Conservation (phyloP, 2,797 vertebrate genomes). For the Kryptopterus vitreolus region DNA sequence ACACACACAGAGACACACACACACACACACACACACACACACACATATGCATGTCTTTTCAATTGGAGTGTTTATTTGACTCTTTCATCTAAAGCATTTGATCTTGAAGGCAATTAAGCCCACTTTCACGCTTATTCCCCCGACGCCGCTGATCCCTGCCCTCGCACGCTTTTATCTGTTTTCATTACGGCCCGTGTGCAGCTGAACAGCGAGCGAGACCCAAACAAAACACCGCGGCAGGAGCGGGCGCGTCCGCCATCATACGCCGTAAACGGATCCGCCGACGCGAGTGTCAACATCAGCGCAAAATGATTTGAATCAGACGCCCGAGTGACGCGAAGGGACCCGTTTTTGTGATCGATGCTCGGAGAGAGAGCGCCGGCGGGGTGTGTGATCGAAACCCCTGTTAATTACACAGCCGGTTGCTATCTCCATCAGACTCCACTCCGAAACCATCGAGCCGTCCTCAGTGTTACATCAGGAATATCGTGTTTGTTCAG, state of each 20-base stretch:
- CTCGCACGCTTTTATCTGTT: constrained; percentile 39
- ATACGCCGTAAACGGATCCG: not conserved
- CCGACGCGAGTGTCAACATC: not conserved
- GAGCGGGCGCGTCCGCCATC: no score
- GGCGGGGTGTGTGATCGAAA: constrained; percentile 30
- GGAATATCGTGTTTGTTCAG: not conserved
- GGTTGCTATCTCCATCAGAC: constrained; percentile 34
- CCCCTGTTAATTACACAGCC: constrained; percentile 43
- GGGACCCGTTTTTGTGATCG: not conserved
- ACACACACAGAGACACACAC: not conserved
- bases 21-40: no score
- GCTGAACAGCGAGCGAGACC: constrained; percentile 13
- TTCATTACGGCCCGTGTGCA: constrained; percentile 52
- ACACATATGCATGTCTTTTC: not conserved
- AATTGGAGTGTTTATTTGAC: constrained; percentile 21
- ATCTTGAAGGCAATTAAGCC: constrained; percentile 60
- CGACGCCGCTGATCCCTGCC: constrained; percentile 44
- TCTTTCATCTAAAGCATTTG: constrained; percentile 42
- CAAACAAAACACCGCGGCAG: no score
- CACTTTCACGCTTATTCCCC: constrained; percentile 50
- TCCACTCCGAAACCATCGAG: constrained; percentile 13
- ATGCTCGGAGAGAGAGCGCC: not conserved
- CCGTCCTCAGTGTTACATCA: not conserved
- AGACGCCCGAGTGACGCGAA: not conserved
- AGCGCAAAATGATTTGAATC: not conserved